Base-by-base conservation (phyloP, 2,888 invertebrate species). In the Chrysodeixis includens region DNA sequence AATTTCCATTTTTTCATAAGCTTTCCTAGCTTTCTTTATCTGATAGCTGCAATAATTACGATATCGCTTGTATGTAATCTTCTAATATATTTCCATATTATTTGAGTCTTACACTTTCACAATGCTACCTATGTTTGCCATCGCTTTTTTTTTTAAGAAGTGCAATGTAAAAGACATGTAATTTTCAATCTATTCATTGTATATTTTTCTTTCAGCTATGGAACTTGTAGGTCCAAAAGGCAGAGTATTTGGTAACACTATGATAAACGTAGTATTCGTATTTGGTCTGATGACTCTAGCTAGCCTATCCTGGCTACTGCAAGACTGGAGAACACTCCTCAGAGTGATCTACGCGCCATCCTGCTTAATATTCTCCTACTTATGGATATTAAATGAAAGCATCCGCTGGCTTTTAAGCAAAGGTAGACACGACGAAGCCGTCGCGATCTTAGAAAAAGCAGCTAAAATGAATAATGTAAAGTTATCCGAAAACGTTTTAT, bases 141-240 rank as follows among this genome's bases (percentile, higher is more conserved):
- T n/a, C n/a, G n/a, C n/a, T n/a, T n/a, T n/a, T n/a, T n/a, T n/a
- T n/a, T n/a, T n/a, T n/a, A n/a, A n/a, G n/a, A n/a, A n/a, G n/a
- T n/a, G n/a, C n/a, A n/a, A n/a, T 26, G 26, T 26, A 26, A 4
- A 26, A 26, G 22, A 1, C 22, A 51, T 51, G 14, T 22, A 1
- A 14, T 12, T 5, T 52, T 9, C 14, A 52, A 30, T 0, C 30
- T 8, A 16, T 22, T 30, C 3, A 14, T 2, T 6, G 18, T 0
- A 14, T 46, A 16, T 57, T 51, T 2, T 52, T 16, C 64, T 95
- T 93, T 51, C 90, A 97, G 97, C 97, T 30, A 96, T 98, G 89
- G 98, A 98, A 88, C 92, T 98, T 70, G 97, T 98, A 1, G 97
- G 97, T 0, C 97, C 97, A 10, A 96, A 96, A 73, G 96, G 96